phyloP scores from a whole-genome alignment of 1,140 invertebrate species.

The Oryzaephilus surinamensis region DNA sequence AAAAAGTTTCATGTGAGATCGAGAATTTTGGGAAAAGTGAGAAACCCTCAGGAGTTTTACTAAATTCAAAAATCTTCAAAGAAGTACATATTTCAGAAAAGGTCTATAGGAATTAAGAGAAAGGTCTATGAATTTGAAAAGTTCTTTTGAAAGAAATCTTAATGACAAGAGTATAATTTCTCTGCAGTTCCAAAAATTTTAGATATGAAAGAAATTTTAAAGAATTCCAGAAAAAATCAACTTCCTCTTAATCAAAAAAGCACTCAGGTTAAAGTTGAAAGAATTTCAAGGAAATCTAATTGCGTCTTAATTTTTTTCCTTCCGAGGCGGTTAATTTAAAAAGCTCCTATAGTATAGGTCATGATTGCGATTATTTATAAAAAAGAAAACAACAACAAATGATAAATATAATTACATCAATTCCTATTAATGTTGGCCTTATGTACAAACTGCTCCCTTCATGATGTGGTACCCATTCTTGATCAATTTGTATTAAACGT shows the following conservation, averaged over 20 bases:
- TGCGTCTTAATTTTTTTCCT: no score
- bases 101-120: no score
- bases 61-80: no score
- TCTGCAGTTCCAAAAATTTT: no score
- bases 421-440: slow-evolving; percentile 92
- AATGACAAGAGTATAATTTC: no score
- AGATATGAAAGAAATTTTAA: no score
- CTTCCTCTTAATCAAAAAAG: neutral
- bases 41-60: no score
- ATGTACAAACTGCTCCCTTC: slow-evolving; percentile 87
- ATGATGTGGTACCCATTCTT: slow-evolving; percentile 94
- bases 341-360: neutral
- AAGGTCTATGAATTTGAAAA: no score
- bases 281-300: slow-evolving; percentile 1
- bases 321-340: no score
- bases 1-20: neutral
- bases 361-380: neutral
- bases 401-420: slow-evolving; percentile 66
- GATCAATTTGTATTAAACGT: slow-evolving; percentile 82
- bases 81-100: no score
- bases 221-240: neutral
- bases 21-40: no score
- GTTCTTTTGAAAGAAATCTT: no score
- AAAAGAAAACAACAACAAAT: neutral
- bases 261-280: neutral